These are phyloP conservation scores for Channa argus DNA, from an alignment of 2,113 vertebrate species.

Conservation along the genomic window DNA sequence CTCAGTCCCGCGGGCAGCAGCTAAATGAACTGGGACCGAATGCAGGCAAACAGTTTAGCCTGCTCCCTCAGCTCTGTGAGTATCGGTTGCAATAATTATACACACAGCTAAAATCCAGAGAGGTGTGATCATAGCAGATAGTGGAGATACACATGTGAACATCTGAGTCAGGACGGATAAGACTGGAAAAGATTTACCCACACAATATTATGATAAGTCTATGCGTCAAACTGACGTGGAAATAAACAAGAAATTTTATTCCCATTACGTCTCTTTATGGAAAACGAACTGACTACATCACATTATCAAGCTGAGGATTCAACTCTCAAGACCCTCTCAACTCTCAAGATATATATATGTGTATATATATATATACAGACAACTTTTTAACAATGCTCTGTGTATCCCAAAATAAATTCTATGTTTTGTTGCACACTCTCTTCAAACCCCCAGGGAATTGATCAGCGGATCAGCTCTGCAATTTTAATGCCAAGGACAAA, in stretches of 20 bases:
- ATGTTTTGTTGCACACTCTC: constrained; percentile 33
- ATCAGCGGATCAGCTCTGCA: constrained; percentile 67
- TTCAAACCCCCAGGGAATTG: constrained; percentile 57
- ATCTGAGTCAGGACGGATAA: constrained; percentile 10
- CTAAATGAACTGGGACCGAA: constrained; percentile 75
- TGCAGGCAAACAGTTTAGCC: constrained; percentile 75
- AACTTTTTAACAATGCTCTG: constrained; percentile 35
- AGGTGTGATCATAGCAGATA: constrained; percentile 16
- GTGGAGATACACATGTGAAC: not conserved
- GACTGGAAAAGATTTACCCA: constrained; percentile 2
- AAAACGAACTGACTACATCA: no score
- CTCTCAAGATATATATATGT: no score
- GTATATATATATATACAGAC: no score
- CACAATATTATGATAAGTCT: not conserved
- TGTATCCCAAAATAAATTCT: constrained; percentile 54
- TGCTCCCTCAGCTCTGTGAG: constrained; percentile 62
- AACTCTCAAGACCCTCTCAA: no score
- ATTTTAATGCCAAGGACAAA: constrained; percentile 56
- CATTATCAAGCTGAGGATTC: no score
- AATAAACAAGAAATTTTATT: constrained; percentile 4
- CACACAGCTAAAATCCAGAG: constrained; percentile 37
- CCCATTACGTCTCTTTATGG: no score
- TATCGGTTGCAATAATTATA: constrained; percentile 59
- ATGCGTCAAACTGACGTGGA: not conserved
- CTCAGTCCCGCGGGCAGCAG: constrained; percentile 55